Conservation (phyloP, 2,888 invertebrate species). For the Seira sanloemensis region DNA sequence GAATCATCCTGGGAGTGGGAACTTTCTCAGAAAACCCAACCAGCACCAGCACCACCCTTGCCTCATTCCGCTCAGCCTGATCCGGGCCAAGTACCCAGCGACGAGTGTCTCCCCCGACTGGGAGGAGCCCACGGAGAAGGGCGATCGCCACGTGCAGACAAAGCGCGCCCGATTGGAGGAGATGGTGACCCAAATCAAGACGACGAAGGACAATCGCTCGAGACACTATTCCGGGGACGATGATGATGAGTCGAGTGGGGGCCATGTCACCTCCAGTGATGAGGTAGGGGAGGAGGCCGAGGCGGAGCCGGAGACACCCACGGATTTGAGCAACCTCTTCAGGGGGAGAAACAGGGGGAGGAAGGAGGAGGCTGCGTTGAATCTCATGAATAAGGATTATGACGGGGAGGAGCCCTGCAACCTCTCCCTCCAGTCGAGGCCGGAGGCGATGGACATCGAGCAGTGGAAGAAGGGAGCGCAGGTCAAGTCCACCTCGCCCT, state of each 20-base stretch:
- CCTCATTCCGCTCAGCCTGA: slow-evolving; percentile 73
- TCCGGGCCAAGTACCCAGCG: slow-evolving; percentile 69
- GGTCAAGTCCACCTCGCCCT: slow-evolving; percentile 48
- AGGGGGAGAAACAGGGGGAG: slow-evolving; percentile 17
- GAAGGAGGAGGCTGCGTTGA: slow-evolving; percentile 50
- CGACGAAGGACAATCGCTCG: slow-evolving; percentile 63
- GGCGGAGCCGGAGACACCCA: slow-evolving; percentile 69
- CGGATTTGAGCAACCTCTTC: slow-evolving; percentile 61
- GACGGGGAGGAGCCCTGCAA: slow-evolving; percentile 71
- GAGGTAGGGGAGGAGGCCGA: slow-evolving; percentile 71
- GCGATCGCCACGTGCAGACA: slow-evolving; percentile 67
- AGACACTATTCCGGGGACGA: slow-evolving; percentile 72
- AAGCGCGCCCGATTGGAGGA: slow-evolving; percentile 73
- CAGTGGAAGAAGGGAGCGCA: slow-evolving; percentile 60
- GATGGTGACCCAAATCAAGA: slow-evolving; percentile 73
- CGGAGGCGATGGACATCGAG: slow-evolving; percentile 50
- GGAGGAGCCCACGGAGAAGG: slow-evolving; percentile 38
- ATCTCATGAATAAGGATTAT: slow-evolving; percentile 49
- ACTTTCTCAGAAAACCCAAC: slow-evolving; percentile 59
- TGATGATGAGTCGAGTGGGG: slow-evolving; percentile 72
- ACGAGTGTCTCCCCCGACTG: slow-evolving; percentile 56
- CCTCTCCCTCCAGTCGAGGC: slow-evolving; percentile 54
- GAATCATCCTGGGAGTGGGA: background rate
- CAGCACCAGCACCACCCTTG: slow-evolving; percentile 66
- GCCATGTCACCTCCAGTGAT: slow-evolving; percentile 72